These are phyloP conservation scores for Pseudolycoriella hygida DNA, from an alignment of 2,888 invertebrate genomes.

Conservation along the genomic window DNA sequence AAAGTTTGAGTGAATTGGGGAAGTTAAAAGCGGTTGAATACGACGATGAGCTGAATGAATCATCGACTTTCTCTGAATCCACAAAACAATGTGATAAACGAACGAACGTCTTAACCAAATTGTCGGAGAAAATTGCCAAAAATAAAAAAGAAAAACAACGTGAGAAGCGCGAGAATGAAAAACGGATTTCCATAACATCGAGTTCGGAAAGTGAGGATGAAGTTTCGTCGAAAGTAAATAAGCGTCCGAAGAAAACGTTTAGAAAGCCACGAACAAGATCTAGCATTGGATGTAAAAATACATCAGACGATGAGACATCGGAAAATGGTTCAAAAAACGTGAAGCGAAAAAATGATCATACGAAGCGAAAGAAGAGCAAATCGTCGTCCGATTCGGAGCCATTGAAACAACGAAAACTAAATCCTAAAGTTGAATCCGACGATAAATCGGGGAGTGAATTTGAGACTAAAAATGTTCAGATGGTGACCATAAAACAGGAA, in stretches of 20 bases:
- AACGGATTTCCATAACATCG: slow-evolving; percentile 28
- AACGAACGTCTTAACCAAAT: slow-evolving; percentile 13
- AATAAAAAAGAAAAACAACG: slow-evolving; percentile 28
- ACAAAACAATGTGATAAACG: neutral
- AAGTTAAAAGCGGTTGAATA: slow-evolving; percentile 18
- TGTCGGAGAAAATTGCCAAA: slow-evolving; percentile 29
- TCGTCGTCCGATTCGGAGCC: slow-evolving; percentile 5
- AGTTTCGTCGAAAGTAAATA: neutral
- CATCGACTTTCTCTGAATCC: slow-evolving; percentile 3
- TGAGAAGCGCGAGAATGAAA: slow-evolving; percentile 26
- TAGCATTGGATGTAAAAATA: slow-evolving; percentile 1
- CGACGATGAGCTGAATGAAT: neutral
- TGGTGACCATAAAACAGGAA: neutral
- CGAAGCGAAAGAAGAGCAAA: slow-evolving; percentile 3
- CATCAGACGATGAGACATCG: neutral
- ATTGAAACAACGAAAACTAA: neutral
- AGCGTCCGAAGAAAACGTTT: slow-evolving; percentile 19
- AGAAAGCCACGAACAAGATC: slow-evolving; percentile 12
- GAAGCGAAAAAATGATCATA: neutral
- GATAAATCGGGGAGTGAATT: neutral
- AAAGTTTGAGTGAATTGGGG: slow-evolving; percentile 19
- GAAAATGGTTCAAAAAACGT: neutral
- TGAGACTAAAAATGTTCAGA: neutral
- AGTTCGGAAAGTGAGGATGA: slow-evolving; percentile 32
- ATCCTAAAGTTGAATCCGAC: neutral